Conservation (phyloP, 2,797 vertebrate genomes). For the Gymnopithys bicolor region DNA sequence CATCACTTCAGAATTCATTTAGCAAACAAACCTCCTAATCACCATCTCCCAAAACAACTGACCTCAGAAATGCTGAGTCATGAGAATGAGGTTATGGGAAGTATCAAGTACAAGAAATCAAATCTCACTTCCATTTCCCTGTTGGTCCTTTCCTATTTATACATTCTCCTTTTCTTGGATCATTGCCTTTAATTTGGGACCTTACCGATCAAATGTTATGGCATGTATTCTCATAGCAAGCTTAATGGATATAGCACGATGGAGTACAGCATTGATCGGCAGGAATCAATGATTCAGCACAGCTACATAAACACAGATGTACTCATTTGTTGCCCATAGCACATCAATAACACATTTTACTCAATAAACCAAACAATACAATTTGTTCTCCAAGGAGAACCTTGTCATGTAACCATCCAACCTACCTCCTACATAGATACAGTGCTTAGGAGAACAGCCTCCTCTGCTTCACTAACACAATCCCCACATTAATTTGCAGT, state of each 20-base stretch:
- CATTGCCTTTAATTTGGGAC: conserved; percentile 10
- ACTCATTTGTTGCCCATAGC: not conserved
- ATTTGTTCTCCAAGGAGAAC: not conserved
- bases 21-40: not conserved
- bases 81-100: not conserved
- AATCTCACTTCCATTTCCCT: not conserved
- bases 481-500: not conserved
- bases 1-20: not conserved
- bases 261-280: not conserved
- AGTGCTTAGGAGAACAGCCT: not conserved
- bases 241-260: not conserved
- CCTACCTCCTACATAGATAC: not conserved
- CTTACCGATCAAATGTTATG: not conserved
- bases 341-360: not conserved
- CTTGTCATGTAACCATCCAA: not conserved
- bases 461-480: not conserved
- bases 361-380: not conserved
- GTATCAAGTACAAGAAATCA: not conserved
- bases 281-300: conserved; percentile 18
- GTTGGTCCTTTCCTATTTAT: not conserved
- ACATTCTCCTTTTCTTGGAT: not conserved
- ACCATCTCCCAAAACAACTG: not conserved
- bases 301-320: not conserved
- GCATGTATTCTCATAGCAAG: not conserved
- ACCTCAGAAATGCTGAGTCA: conserved; percentile 8